Evolutionary conservation across 2,888 invertebrate species (phyloP).

Genomic region (Callinectes sapidus): DNA sequence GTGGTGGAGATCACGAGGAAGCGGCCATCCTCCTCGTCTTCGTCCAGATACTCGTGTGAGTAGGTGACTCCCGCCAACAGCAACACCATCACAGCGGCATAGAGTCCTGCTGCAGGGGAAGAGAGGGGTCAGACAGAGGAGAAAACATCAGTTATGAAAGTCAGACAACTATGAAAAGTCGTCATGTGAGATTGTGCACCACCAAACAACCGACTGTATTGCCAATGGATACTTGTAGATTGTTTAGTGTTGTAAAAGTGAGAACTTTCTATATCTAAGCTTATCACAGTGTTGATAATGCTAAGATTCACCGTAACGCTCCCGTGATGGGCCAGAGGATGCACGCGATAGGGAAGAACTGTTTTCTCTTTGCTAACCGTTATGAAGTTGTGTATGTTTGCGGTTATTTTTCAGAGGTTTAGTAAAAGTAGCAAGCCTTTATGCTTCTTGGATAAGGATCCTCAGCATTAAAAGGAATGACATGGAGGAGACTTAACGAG

Average conservation of each 20-base stretch:
- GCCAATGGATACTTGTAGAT: not conserved
- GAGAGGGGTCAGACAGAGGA: not conserved
- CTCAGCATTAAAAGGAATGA: not conserved
- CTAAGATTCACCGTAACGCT: not conserved
- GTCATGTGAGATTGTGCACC: not conserved
- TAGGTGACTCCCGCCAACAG: not conserved
- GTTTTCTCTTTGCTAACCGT: not conserved
- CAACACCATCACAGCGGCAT: not conserved
- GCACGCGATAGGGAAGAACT: not conserved
- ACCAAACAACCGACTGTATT: not conserved
- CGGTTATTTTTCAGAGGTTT: not conserved
- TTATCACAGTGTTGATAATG: not conserved
- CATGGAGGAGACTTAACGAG: too few relatives aligned
- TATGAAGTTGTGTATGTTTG: not conserved
- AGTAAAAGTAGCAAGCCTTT: not conserved
- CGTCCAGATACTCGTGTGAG: not conserved
- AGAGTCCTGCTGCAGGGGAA: not conserved
- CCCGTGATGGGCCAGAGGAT: not conserved
- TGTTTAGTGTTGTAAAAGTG: not conserved
- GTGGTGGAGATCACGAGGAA: conserved; percentile 32
- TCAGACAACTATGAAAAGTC: not conserved
- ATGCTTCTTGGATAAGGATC: not conserved
- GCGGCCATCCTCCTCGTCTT: conserved; percentile 37
- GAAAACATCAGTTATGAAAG: not conserved
- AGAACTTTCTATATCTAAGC: not conserved